A percentile compares a stretch with the other conserved stretches of the same genome.
These are phyloP conservation scores for Cavia aperea DNA, from an alignment of 2,113 vertebrate species.

Conservation along the genomic window DNA sequence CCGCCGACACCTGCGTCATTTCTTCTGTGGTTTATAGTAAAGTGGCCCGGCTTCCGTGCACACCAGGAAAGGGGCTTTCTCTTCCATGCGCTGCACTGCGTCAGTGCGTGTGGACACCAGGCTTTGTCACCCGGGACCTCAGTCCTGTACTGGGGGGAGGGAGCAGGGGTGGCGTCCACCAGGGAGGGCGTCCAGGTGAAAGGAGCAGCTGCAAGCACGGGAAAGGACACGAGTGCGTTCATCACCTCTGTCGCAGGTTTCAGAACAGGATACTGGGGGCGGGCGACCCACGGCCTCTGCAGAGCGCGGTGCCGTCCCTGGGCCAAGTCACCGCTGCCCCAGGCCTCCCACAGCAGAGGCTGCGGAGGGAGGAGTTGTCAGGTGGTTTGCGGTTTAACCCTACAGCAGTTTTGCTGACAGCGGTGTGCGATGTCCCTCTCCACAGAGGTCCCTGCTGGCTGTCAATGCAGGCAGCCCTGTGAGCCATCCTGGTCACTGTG, in stretches of 20 bases:
- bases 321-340: background rate
- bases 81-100: background rate
- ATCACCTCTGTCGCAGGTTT: background rate
- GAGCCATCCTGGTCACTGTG: background rate
- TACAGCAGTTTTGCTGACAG: background rate
- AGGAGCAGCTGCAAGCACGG: background rate
- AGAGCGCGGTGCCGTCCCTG: background rate
- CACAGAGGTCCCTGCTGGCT: background rate
- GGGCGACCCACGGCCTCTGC: background rate
- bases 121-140: slow-evolving; percentile 20
- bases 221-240: background rate
- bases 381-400: background rate
- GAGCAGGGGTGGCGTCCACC: background rate
- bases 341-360: background rate
- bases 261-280: background rate
- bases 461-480: too few relatives aligned
- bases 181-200: background rate
- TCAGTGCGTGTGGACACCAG: background rate
- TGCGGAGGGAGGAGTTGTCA: background rate
- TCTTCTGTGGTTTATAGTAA: background rate
- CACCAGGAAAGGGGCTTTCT: background rate
- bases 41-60: background rate
- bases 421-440: background rate
- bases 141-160: background rate
- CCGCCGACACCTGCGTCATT: slow-evolving; percentile 29